phyloP scores from a whole-genome alignment of 2,113 vertebrate species.

The Cyprinus carpio region DNA sequence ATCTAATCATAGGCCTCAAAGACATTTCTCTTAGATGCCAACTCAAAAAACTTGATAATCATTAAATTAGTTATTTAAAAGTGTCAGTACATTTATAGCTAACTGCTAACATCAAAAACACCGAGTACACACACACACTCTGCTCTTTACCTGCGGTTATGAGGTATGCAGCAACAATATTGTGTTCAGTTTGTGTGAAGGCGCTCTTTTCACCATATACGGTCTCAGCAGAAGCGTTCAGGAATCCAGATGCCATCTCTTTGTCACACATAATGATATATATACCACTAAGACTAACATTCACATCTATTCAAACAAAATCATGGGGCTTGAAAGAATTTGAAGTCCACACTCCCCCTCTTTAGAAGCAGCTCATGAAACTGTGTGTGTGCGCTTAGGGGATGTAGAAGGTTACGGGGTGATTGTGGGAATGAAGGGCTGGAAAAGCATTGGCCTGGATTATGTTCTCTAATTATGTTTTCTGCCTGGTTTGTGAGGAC shows the following conservation, averaged over 20 bases:
- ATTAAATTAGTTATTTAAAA: neutral
- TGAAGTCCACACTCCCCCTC: neutral
- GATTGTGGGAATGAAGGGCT: constrained; percentile 23
- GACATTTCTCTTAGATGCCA: neutral
- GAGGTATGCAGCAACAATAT: constrained; percentile 90
- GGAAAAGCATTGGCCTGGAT: constrained; percentile 46
- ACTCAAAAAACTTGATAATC: neutral
- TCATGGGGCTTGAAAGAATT: neutral
- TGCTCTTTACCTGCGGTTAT: constrained; percentile 88
- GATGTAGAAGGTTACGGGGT: constrained; percentile 21
- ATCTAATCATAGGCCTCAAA: neutral
- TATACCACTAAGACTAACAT: neutral
- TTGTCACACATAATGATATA: constrained; percentile 32
- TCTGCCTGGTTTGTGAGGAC: constrained; percentile 46
- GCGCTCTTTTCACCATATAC: constrained; percentile 70
- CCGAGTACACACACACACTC: neutral
- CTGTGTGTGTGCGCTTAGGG: constrained; percentile 1
- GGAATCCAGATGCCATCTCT: constrained; percentile 67
- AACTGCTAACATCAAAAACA: neutral
- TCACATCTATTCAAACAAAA: constrained; percentile 12
- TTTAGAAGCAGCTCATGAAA: constrained; percentile 2
- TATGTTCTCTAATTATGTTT: constrained; percentile 50
- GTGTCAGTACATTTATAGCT: neutral
- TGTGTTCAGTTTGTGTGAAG: constrained; percentile 88
- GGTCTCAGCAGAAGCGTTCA: constrained; percentile 67